phyloP scores from a whole-genome alignment of 2,797 vertebrate species.

The Trematomus bernacchii region DNA sequence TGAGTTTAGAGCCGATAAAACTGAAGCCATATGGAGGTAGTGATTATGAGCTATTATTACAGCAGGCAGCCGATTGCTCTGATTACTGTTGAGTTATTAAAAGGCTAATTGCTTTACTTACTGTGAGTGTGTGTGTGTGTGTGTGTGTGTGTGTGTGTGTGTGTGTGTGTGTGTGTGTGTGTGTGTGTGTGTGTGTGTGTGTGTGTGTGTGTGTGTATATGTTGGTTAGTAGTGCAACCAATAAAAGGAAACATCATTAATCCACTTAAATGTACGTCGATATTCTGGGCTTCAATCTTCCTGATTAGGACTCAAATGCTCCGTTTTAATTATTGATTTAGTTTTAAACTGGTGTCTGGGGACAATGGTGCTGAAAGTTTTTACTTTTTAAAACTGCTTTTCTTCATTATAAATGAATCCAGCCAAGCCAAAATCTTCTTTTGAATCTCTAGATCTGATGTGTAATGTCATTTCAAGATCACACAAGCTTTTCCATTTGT shows the following conservation, averaged over 20 bases:
- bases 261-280: neutral
- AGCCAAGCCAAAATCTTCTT: no score
- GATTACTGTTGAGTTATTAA: conserved; percentile 15
- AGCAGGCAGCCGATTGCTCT: conserved; percentile 2
- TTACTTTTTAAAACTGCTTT: no score
- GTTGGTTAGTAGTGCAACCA: neutral
- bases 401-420: no score
- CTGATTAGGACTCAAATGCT: conserved; percentile 21
- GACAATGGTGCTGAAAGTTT: neutral
- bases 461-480: no score
- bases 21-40: conserved; percentile 8
- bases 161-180: no score
- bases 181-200: no score
- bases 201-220: no score
- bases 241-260: conserved; percentile 13
- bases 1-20: conserved; percentile 1
- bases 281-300: conserved; percentile 12
- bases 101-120: neutral
- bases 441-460: no score
- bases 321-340: neutral
- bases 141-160: no score
- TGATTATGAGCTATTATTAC: conserved; percentile 23
- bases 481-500: no score
- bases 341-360: neutral
- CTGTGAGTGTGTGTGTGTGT: no score